Percentiles rank a stretch among this genome's conserved stretches.
These are phyloP conservation scores for Cerastis rubricosa DNA, from an alignment of 2,888 invertebrate genomes.

Conservation along the genomic window DNA sequence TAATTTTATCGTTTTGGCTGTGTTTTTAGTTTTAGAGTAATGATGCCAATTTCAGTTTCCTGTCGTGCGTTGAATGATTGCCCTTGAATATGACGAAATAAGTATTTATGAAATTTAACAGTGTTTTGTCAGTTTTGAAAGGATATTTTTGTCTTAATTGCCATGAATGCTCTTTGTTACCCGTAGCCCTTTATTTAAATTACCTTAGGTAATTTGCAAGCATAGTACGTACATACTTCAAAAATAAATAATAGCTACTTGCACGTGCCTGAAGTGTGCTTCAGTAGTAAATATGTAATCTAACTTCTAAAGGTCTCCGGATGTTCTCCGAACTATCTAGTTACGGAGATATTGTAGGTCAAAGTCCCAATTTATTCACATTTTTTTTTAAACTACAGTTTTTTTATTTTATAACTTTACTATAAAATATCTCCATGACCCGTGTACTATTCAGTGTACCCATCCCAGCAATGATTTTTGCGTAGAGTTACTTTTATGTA, in stretches of 20 bases:
- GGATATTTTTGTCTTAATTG: background rate
- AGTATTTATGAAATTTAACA: conserved; percentile 5
- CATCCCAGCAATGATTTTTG: no score
- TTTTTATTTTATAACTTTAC: no score
- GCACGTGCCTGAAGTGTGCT: conserved; percentile 2
- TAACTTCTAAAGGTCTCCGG: background rate
- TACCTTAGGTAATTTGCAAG: background rate
- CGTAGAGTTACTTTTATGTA: no score
- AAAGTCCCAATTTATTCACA: no score
- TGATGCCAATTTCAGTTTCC: conserved; percentile 56
- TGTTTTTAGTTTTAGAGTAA: conserved; percentile 33
- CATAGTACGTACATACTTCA: background rate
- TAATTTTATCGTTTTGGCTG: conserved; percentile 40
- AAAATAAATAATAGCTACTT: conserved; percentile 11
- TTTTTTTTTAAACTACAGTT: no score
- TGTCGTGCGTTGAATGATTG: conserved; percentile 40
- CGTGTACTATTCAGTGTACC: no score
- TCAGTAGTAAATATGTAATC: background rate
- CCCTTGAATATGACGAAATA: conserved; percentile 49
- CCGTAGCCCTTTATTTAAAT: background rate
- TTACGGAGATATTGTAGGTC: no score
- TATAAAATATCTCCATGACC: no score
- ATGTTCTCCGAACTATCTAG: no score
- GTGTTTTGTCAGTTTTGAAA: background rate
- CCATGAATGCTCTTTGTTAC: background rate